Base-by-base conservation (phyloP, 2,113 vertebrate genomes). In the Tor tambroides region DNA sequence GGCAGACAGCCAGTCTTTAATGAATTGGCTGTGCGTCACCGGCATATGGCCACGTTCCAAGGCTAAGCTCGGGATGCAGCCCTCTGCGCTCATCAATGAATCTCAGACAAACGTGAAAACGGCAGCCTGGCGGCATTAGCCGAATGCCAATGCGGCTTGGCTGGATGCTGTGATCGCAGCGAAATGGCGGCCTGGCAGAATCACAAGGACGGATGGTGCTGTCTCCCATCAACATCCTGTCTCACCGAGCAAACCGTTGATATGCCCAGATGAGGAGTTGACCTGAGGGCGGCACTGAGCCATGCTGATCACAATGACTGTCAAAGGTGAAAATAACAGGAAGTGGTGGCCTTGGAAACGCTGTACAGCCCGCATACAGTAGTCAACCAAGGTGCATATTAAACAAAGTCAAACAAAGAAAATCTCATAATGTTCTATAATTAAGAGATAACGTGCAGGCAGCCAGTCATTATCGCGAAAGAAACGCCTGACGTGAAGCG, bases 1-100 rank as follows among this genome's bases (percentile, higher is more conserved):
- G 85, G 85, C 89, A 85, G 46, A 61, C 76, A 81, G 89, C 86
- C 89, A 92, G 69, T 15, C 76, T 67, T 85, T 88, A 89, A 90
- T 85, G 86, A 90, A 75, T 86, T 90, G 86, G 88, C 81, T 85
- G 35, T 87, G 71, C 61, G 79, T 88, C 83, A 41, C 63, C 15
- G 87, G 88, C 86, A 89, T 43, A 84, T 89, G 90, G 91, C 90
- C 63, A 11, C 59, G 69, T 78, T 88, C 82, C 78, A 85, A 74
- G 77, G 88, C 86, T 81, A 75, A 77, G 75, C 85, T 72, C 84
- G 6, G 83, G 82, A 80, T 30, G 84, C 76, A 35, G 84, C 85
- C 80, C 78, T 84, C 77, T 82, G 76, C 56, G 85, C 72, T 86
- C 77, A 86, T 85, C 83, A 89, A 72, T 85, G 86, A 84, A 87